Percentiles rank a stretch among this genome's conserved stretches.
Conservation (phyloP, 2,888 invertebrate genomes). For the Caenorhabditis sp. region DNA sequence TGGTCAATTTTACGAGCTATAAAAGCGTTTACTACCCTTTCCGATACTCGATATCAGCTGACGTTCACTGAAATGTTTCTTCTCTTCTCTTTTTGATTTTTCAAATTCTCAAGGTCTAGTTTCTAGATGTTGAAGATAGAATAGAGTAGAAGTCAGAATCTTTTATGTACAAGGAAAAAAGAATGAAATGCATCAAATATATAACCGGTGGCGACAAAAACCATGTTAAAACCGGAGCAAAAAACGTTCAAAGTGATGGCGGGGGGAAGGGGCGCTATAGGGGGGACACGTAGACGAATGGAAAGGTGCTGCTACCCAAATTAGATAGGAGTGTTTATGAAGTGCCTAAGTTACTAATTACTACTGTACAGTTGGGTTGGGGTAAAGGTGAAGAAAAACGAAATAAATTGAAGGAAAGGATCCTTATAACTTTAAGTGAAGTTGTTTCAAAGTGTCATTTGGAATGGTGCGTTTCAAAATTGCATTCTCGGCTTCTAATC, state of each 20-base stretch:
- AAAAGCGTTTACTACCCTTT: constrained; percentile 30
- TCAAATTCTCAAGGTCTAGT: background rate
- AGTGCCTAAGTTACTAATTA: constrained; percentile 33
- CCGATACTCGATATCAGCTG: constrained; percentile 45
- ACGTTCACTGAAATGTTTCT: background rate
- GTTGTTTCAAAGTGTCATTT: constrained; percentile 91
- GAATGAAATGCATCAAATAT: constrained; percentile 14
- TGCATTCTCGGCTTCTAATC: constrained; percentile 92
- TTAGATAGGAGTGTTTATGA: constrained; percentile 22
- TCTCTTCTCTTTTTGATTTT: constrained; percentile 1
- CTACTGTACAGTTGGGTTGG: constrained; percentile 36
- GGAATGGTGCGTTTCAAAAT: constrained; percentile 92
- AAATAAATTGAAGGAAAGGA: no score
- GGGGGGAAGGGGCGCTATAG: constrained; percentile 11
- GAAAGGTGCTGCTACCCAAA: constrained; percentile 27
- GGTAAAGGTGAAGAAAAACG: no score
- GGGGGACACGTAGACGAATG: constrained; percentile 29
- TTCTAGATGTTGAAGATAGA: no score
- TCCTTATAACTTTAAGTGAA: constrained; percentile 51
- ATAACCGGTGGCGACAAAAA: constrained; percentile 29
- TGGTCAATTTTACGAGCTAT: constrained; percentile 47
- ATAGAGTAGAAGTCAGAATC: background rate
- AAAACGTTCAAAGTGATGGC: constrained; percentile 43
- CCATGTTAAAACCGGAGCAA: background rate
- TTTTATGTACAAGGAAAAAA: constrained; percentile 33